phyloP scores from a whole-genome alignment of 2,888 invertebrate genomes.

The Myopa tessellatipennis region DNA sequence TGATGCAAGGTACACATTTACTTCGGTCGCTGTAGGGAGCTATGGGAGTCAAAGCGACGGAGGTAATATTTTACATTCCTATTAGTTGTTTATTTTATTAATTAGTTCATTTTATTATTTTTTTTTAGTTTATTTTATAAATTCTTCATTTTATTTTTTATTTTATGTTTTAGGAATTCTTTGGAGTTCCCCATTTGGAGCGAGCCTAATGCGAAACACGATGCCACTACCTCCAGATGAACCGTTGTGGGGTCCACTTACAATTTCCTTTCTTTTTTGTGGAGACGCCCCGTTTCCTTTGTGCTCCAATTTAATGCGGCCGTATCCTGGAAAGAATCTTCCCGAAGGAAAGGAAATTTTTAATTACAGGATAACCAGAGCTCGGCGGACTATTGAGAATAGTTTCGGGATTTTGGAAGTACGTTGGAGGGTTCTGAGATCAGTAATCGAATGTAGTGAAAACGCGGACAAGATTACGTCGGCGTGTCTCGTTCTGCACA shows the following conservation, averaged over 20 bases:
- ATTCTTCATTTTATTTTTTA: not conserved
- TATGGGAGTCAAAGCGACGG: slow-evolving; percentile 1
- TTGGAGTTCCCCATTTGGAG: not conserved
- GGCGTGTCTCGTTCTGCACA: slow-evolving; percentile 32
- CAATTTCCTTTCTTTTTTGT: slow-evolving; percentile 28
- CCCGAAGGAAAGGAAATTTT: slow-evolving; percentile 7
- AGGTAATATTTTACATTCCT: not conserved
- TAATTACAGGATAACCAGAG: slow-evolving; percentile 25
- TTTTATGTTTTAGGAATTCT: slow-evolving; percentile 1
- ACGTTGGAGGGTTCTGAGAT: slow-evolving; percentile 31
- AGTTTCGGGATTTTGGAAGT: slow-evolving; percentile 28
- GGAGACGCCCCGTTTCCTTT: slow-evolving; percentile 34
- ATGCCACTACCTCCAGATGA: not conserved
- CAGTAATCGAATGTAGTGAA: slow-evolving; percentile 9
- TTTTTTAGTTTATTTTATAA: not conserved
- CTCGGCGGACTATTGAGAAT: slow-evolving; percentile 27
- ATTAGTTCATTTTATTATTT: not conserved
- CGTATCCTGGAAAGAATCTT: not conserved
- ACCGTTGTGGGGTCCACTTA: not conserved
- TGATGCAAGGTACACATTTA: not conserved
- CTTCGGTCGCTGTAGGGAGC: not conserved
- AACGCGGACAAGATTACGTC: slow-evolving; percentile 27
- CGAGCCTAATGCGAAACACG: not conserved
- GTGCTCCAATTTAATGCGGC: slow-evolving; percentile 35
- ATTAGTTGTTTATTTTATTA: too few species aligned